These are phyloP conservation scores for Turritopsis dohrnii DNA, from an alignment of 30 jellyfish, hydroid and myxozoan genomes.

Conservation along the genomic window DNA sequence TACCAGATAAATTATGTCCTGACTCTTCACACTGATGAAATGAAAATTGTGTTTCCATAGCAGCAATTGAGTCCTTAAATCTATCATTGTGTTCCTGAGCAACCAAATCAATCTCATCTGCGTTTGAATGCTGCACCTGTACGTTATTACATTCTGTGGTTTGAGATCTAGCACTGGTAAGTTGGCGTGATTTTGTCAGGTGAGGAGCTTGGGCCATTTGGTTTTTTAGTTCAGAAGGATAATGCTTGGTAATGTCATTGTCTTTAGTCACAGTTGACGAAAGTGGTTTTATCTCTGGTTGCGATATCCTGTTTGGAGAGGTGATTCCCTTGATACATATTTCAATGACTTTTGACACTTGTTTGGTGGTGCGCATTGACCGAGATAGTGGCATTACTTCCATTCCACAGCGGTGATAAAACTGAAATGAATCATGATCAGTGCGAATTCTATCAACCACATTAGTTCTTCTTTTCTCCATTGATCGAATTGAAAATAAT, in stretches of 20 bases:
- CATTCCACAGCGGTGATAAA: not conserved
- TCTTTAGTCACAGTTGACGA: not conserved
- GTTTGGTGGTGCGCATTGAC: not conserved
- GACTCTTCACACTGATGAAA: not conserved
- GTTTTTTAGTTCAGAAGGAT: not conserved
- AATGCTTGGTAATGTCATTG: too few species aligned
- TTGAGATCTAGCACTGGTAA: not conserved
- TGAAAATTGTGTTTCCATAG: not conserved
- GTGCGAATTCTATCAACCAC: too few species aligned
- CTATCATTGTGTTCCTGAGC: not conserved
- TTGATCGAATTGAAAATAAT: too few species aligned
- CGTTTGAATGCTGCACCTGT: not conserved
- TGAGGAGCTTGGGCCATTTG: not conserved
- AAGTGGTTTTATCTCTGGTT: not conserved
- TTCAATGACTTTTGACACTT: not conserved
- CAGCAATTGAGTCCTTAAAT: not conserved
- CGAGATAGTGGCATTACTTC: not conserved
- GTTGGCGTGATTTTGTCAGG: not conserved
- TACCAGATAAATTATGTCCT: not conserved
- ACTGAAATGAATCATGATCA: not conserved
- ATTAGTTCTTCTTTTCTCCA: too few species aligned
- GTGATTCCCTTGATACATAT: not conserved
- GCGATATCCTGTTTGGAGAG: not conserved
- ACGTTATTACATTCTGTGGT: not conserved
- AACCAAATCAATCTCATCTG: not conserved